phyloP scores from a whole-genome alignment of 1,140 invertebrate species.

The Brachionus manjavacas region DNA sequence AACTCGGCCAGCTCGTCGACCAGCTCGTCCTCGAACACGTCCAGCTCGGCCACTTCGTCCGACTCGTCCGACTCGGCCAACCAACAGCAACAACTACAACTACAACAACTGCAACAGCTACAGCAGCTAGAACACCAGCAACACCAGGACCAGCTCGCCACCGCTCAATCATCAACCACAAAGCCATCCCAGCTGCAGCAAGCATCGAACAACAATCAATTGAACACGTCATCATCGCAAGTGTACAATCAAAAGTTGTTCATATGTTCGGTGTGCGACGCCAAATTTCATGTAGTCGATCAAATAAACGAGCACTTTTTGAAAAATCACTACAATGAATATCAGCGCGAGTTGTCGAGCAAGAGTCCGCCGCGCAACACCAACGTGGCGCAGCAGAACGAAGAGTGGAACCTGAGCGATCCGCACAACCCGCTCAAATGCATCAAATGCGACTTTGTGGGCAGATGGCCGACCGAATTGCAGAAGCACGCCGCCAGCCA shows the following conservation, averaged over 20 bases:
- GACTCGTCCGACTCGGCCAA: neutral
- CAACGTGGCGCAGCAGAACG: slow-evolving; percentile 53
- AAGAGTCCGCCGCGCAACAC: slow-evolving; percentile 48
- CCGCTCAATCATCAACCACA: no score
- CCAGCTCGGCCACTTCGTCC: neutral
- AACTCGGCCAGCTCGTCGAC: neutral
- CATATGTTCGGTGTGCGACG: slow-evolving; percentile 53
- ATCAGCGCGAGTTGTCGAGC: slow-evolving; percentile 40
- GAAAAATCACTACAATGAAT: slow-evolving; percentile 42
- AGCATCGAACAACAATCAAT: no score
- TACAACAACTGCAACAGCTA: no score
- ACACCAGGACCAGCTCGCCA: no score
- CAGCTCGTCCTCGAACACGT: neutral
- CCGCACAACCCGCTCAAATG: slow-evolving; percentile 50
- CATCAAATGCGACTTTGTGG: slow-evolving; percentile 54
- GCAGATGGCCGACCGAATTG: slow-evolving; percentile 56
- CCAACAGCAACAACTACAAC: no score
- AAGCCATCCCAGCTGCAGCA: no score
- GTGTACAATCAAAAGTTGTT: slow-evolving; percentile 46
- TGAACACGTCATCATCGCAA: neutral
- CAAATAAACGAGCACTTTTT: slow-evolving; percentile 44
- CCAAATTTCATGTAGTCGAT: slow-evolving; percentile 51
- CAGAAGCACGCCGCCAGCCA: slow-evolving; percentile 54
- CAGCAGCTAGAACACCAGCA: no score
- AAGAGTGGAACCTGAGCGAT: slow-evolving; percentile 48